Conservation (phyloP, 2,113 vertebrate species). For the Lanius ludovicianus region DNA sequence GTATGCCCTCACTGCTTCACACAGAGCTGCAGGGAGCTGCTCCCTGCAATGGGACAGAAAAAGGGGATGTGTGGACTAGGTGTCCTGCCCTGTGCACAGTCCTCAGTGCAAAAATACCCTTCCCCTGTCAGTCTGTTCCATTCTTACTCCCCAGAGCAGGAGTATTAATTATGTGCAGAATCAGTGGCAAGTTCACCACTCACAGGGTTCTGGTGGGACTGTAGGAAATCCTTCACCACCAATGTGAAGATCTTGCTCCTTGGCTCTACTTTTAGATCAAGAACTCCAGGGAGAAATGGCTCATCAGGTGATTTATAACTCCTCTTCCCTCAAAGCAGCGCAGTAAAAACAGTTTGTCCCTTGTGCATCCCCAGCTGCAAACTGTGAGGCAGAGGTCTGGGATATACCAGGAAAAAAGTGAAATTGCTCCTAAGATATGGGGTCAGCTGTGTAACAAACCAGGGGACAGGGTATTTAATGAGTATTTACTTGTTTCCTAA, state of each 20-base stretch:
- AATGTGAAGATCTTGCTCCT: neutral
- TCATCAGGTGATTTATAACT: neutral
- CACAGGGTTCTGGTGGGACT: neutral
- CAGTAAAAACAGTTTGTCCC: neutral
- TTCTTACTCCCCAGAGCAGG: neutral
- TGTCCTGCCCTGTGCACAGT: neutral
- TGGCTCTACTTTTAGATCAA: neutral
- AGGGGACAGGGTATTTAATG: neutral
- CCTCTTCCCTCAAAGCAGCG: accelerated
- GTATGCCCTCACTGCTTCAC: neutral
- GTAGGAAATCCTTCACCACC: neutral
- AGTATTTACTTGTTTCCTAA: neutral
- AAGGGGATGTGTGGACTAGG: accelerated
- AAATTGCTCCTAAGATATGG: neutral
- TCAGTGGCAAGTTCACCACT: neutral
- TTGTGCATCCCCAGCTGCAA: neutral
- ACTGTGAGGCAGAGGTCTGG: neutral
- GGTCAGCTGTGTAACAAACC: neutral
- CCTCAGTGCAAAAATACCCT: neutral
- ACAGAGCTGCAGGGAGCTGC: neutral
- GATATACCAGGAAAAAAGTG: neutral
- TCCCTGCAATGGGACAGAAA: too few species aligned
- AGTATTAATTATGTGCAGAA: neutral
- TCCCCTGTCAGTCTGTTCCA: neutral
- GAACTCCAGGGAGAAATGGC: neutral